Evolutionary conservation across 2,888 invertebrate species (phyloP), one percentile per base, ranked within the genome.

Genomic region (Saturnia pavonia): DNA sequence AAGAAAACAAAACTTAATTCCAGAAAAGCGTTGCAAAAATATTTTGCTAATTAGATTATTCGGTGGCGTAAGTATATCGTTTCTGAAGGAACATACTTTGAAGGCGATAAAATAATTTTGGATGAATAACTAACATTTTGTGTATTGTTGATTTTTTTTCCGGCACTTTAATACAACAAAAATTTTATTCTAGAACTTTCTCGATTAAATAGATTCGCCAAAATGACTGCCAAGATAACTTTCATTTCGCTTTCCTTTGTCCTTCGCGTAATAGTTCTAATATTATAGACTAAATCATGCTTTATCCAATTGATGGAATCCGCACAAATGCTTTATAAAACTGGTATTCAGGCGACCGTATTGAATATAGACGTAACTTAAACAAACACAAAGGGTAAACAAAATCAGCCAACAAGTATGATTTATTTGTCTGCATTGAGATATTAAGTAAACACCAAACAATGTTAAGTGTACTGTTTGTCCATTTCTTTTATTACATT

Each of bases 341-440:
- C 40, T 40, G 19, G 11, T 65, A 40, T 40, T 40, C 19, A 19
- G 14, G n/a, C 3, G 63, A 40, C 34, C 40, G 40, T 40, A 65
- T 65, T 65, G 19, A 65, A 40, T 63, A 63, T 7, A 65, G 65
- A 9, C 34, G 40, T 19, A 40, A 19, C 11, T 1, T 65, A 65
- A 65, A n/a, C 69, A 25, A 27, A 54, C 40, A 70, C 67, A 70
- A 70, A 70, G 43, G 67, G 65, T 67, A 42, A 67, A 67, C 66
- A 66, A 22, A 25, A 65, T 40, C 65, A 40, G 40, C 40, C 40
- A 65, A 40, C 34, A 65, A 34, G n/a, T 45, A 69, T 69, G 48
- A 70, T 40, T 70, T 70, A 67, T 70, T 70, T 54, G 70, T 70
- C 25, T 70, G 65, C 19, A 70, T 66, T 60, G 65, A 34, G 66